These are phyloP conservation scores for Drosophila mettleri DNA, from an alignment of 2,888 invertebrate species.

Conservation along the genomic window DNA sequence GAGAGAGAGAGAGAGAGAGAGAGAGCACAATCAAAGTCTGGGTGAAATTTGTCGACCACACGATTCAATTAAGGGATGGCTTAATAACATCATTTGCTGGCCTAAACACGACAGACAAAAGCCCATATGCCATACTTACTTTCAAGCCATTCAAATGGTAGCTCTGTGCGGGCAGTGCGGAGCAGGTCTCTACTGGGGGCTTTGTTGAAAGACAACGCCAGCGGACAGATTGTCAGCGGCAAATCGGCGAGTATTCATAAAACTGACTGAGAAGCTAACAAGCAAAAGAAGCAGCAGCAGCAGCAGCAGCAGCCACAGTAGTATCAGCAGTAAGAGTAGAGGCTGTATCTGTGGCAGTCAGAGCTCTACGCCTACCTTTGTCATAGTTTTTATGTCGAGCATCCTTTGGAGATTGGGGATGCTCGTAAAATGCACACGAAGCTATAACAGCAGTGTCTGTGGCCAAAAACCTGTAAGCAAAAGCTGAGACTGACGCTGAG, in stretches of 20 bases:
- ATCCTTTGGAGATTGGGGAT: conserved; percentile 13
- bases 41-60: conserved; percentile 17
- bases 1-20: no score
- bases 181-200: not conserved
- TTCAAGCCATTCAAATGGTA: conserved; percentile 38
- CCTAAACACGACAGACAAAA: conserved; percentile 46
- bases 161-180: conserved; percentile 11
- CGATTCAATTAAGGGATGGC: conserved; percentile 20
- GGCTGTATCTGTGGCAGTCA: not conserved
- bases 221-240: conserved; percentile 41
- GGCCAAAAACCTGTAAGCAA: conserved; percentile 13
- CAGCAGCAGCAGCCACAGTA: not conserved
- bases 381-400: conserved; percentile 32
- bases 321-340: not conserved
- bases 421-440: conserved; percentile 50
- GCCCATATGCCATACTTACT: conserved; percentile 17
- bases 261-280: conserved; percentile 28
- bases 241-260: conserved; percentile 56
- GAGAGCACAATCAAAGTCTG: conserved; percentile 11
- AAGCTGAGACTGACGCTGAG: conserved; percentile 1
- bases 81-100: conserved; percentile 33
- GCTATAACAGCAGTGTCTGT: not conserved
- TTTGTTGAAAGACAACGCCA: conserved; percentile 13
- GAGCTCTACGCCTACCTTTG: conserved; percentile 36
- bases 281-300: not conserved